A percentile compares a stretch with the other conserved stretches of the same genome.
Evolutionary conservation across 2,797 vertebrate species (phyloP).

Genomic region (Furcifer pardalis): DNA sequence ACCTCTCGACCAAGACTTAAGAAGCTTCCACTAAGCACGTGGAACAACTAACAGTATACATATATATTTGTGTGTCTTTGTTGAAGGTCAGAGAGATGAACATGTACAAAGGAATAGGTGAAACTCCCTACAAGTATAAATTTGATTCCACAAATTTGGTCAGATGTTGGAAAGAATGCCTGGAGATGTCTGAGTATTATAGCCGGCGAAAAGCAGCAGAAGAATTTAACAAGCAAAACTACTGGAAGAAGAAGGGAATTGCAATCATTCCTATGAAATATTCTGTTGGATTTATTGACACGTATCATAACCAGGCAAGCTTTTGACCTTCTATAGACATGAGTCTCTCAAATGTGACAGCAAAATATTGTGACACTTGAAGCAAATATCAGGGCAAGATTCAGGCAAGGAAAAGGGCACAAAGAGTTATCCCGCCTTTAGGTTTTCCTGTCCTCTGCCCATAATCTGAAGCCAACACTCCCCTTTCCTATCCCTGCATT

Average conservation of each 20-base stretch:
- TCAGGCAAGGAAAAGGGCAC: neutral
- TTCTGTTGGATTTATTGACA: slow-evolving; percentile 76
- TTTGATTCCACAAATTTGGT: slow-evolving; percentile 79
- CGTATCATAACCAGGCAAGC: slow-evolving; percentile 82
- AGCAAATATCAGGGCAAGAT: neutral
- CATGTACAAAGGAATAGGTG: slow-evolving; percentile 79
- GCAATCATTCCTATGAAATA: slow-evolving; percentile 84
- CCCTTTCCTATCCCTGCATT: neutral
- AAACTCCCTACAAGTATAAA: slow-evolving; percentile 80
- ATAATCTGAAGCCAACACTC: neutral
- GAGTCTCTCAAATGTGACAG: neutral
- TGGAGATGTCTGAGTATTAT: slow-evolving; percentile 73
- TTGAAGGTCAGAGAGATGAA: slow-evolving; percentile 84
- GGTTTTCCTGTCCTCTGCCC: no score
- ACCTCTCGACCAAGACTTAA: neutral
- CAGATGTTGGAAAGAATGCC: slow-evolving; percentile 84
- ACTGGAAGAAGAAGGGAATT: slow-evolving; percentile 87
- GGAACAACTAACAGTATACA: neutral
- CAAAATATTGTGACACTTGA: neutral
- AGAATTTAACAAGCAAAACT: slow-evolving; percentile 82
- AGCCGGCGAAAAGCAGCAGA: slow-evolving; percentile 61
- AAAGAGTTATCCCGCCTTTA: no score
- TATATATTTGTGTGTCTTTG: neutral
- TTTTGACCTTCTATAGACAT: neutral
- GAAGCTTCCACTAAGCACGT: neutral